Conservation (phyloP, 1,140 invertebrate genomes). For the Microplitis demolitor region DNA sequence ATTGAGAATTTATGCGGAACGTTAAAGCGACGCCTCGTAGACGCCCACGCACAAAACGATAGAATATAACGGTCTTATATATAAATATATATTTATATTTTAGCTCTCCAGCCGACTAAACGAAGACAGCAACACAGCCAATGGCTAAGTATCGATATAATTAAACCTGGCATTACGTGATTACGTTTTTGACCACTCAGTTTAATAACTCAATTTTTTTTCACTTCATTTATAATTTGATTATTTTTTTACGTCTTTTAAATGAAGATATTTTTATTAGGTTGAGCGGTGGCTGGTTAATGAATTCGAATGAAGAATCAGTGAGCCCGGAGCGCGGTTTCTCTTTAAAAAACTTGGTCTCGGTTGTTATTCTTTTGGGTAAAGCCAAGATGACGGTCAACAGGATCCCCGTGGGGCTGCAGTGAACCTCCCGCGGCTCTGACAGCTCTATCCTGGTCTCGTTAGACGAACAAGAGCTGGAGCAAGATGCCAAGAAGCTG, state of each 20-base stretch:
- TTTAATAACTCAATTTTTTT: neutral
- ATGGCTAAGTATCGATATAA: constrained; percentile 10
- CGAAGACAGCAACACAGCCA: neutral
- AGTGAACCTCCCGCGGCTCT: constrained; percentile 59
- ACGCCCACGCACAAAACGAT: constrained; percentile 45
- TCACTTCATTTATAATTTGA: neutral
- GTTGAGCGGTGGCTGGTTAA: neutral
- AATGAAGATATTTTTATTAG: neutral
- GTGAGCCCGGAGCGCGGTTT: neutral
- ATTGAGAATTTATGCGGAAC: constrained; percentile 50
- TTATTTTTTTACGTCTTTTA: neutral
- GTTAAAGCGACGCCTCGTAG: constrained; percentile 51
- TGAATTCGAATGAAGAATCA: constrained; percentile 25
- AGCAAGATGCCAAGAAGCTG: constrained; percentile 12
- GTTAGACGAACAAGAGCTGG: constrained; percentile 36
- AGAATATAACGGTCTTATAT: constrained; percentile 33
- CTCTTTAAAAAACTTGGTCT: constrained; percentile 28
- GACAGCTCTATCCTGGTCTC: constrained; percentile 61
- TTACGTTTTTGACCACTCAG: neutral
- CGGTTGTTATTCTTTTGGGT: constrained; percentile 40
- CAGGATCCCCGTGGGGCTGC: constrained; percentile 48
- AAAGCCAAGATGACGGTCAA: constrained; percentile 59
- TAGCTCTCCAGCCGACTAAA: neutral
- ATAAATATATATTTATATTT: neutral
- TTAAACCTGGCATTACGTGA: constrained; percentile 10